Base-by-base conservation (phyloP, 1,140 invertebrate species). In the Platyscapa corneri region DNA sequence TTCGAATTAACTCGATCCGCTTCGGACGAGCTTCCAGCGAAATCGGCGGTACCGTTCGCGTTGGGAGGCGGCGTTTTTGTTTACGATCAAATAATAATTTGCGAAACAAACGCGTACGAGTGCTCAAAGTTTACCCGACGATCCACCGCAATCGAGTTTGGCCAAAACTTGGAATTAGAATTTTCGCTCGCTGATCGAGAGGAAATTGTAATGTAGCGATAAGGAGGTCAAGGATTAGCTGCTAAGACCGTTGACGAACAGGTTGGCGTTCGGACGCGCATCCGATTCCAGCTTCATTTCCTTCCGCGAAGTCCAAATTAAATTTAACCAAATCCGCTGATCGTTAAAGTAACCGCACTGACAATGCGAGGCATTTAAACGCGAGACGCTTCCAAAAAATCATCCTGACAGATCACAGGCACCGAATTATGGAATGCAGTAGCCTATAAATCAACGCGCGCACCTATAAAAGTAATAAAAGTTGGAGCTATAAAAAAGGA, bases 381-480 rank as follows among this genome's bases (percentile, higher is more conserved):
- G 49, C 1, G 49, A 72, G 56, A 82, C 30, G 39, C 39, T 76
- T 46, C 39, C 27, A 77, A 72, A 80, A 74, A 75, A n/a, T 81
- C 32, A 20, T 64, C 67, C 30, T 75, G 84, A 75, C 65, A 74
- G 84, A 79, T 85, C 84, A 80, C 27, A 81, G 84, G 67, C 84
- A 37, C 56, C 84, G 84, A 85, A 80, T 85, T 70, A 78, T 80
- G 84, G 84, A 74, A 85, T 75, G 70, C 82, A 60, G 76, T 84
- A 79, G 84, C 80, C 80, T 82, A 82, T 86, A 86, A 85, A 85
- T 85, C 84, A 81, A 18, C 49, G 46, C 27, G 49, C 72, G 18
- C 76, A 23, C 56, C 70, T 65, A 85, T 82, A 82, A 77, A 79
- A 67, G 42, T 18, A 82, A 82, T 76, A 85, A 82, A 85, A 82